Evolutionary conservation across 2,113 vertebrate genomes (phyloP), one percentile per base, ranked within the genome.

Genomic region (Sterna hirundo): DNA sequence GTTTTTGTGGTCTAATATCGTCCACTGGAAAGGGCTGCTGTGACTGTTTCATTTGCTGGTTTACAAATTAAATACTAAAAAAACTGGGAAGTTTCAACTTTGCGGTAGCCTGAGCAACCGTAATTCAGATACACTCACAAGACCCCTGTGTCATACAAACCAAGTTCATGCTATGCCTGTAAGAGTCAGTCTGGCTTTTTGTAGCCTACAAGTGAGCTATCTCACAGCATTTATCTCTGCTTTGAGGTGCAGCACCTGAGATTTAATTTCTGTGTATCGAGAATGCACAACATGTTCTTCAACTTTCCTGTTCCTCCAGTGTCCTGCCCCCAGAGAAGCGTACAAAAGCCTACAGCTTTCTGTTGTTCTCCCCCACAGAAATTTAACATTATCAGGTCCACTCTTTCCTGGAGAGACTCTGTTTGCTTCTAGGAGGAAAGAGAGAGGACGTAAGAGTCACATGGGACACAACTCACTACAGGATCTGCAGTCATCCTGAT

Each of bases 351-450:
- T 60, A 4, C 23, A 90, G 21, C 16, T 84, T 51, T 78, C 72
- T 68, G 22, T 0, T 34, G 46, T 81, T 30, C 22, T 83, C 29
- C 14, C 6, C 0, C 14, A 3, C 5, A 6, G 19, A 19, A 27
- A 57, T 44, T 71, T 60, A 82, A 49, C 11, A 4, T 42, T 29
- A 46, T 10, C 34, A 5, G 4, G 7, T 22, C 49, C 25, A 9
- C 12, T 32, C 3, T 38, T 87, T 46, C 52, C 54, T 71, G 65
- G 29, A 68, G 7, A 75, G 15, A 20, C 6, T 15, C 8, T 25
- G 2, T 4, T 42, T 46, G 22, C 44, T 71, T 44, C 40, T 54
- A 10, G 46, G 55, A 61, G 88, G 49, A 68, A 86, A 66, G 32
- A 58, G 29, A 20, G 20, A 60, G 19, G 27, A 75, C 22, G 51